phyloP scores from a whole-genome alignment of 2,113 vertebrate genomes.

The Phocoena phocoena region DNA sequence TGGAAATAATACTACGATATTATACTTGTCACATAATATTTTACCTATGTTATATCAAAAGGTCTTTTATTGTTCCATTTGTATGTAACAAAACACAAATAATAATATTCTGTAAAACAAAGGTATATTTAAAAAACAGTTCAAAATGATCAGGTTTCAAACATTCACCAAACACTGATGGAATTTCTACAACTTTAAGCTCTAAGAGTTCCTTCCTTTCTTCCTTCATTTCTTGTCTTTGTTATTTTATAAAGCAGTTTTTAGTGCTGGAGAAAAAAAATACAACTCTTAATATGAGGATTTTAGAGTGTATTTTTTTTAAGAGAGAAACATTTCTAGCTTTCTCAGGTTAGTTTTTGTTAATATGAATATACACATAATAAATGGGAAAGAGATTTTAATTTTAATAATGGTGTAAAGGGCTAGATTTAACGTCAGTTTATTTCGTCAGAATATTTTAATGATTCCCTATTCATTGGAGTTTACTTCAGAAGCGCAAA shows the following conservation, averaged over 20 bases:
- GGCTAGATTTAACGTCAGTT: constrained; percentile 70
- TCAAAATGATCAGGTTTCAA: constrained; percentile 68
- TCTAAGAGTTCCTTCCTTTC: not conserved
- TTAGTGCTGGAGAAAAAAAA: constrained; percentile 21
- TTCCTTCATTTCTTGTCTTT: not conserved
- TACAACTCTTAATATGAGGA: constrained; percentile 36
- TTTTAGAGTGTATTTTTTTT: constrained; percentile 67
- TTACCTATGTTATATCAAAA: constrained; percentile 37
- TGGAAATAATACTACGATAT: constrained; percentile 56
- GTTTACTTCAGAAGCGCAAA: constrained; percentile 71
- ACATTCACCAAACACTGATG: constrained; percentile 75
- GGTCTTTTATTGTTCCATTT: not conserved
- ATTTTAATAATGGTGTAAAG: constrained; percentile 60
- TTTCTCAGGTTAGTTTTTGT: constrained; percentile 47
- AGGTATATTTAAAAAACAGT: not conserved
- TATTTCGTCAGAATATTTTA: constrained; percentile 71
- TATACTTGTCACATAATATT: constrained; percentile 40
- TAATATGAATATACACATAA: not conserved
- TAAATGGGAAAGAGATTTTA: constrained; percentile 58
- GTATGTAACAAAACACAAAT: constrained; percentile 24
- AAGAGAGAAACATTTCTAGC: constrained; percentile 59
- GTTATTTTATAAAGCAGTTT: constrained; percentile 73
- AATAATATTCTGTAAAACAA: not conserved
- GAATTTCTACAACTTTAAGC: constrained; percentile 73
- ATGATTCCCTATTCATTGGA: constrained; percentile 8